Percentiles rank a stretch among this genome's conserved stretches.
Conservation (phyloP, 2,888 invertebrate genomes). For the Poecilus cupreus region DNA sequence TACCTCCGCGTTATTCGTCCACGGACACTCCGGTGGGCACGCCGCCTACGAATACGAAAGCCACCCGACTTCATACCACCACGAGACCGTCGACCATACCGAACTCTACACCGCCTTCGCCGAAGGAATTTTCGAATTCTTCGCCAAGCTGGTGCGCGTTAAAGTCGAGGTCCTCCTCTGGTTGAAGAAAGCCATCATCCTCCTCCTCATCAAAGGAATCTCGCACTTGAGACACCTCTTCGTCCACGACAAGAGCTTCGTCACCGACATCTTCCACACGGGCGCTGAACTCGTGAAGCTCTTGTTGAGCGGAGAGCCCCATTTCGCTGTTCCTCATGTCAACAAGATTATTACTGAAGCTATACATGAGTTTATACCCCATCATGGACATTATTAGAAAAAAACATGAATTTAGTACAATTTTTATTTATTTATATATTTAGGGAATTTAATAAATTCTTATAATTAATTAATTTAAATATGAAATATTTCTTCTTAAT, state of each 20-base stretch:
- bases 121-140: neutral
- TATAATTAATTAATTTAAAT: too few relatives aligned
- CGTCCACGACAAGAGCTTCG: constrained; percentile 13
- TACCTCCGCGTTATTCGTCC: neutral
- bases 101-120: neutral
- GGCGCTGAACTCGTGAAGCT: neutral
- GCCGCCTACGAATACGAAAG: neutral
- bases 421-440: too few relatives aligned
- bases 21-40: neutral
- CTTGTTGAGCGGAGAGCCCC: neutral
- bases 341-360: neutral
- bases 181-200: neutral
- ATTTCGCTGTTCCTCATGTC: neutral
- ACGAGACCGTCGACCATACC: neutral
- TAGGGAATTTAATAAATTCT: too few relatives aligned
- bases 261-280: neutral
- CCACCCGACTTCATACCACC: neutral
- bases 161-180: constrained; percentile 36
- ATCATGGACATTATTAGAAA: too few relatives aligned
- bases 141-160: neutral
- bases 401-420: too few relatives aligned
- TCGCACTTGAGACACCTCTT: neutral
- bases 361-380: too few relatives aligned
- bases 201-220: neutral
- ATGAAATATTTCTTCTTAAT: too few relatives aligned